phyloP scores from a whole-genome alignment of 2,888 invertebrate genomes.

The Euplagia quadripunctaria region DNA sequence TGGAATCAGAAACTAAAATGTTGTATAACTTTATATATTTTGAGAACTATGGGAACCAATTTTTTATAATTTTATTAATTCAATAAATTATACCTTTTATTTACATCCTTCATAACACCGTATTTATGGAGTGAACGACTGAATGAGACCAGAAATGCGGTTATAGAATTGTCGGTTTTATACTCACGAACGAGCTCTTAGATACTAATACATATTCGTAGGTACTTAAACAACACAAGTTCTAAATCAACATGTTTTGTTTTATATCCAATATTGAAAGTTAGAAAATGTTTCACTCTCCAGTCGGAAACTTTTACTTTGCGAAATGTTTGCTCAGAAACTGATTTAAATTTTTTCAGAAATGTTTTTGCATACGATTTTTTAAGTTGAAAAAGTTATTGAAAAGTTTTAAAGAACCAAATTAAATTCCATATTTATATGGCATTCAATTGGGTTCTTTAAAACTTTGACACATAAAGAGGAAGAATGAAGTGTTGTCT shows the following conservation, averaged over 20 bases:
- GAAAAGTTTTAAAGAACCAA: background rate
- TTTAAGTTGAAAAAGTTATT: background rate
- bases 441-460: too few species aligned
- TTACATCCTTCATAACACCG: background rate
- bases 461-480: background rate
- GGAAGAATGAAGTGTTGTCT: background rate
- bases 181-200: background rate
- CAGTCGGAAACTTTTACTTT: background rate
- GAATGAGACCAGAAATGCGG: background rate
- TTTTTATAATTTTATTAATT: background rate
- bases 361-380: background rate
- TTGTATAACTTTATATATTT: background rate
- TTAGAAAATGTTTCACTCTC: constrained; percentile 1
- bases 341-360: background rate
- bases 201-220: background rate
- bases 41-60: background rate
- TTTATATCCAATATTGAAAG: background rate
- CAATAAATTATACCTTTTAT: background rate
- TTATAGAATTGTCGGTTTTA: background rate
- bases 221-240: background rate
- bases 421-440: too few species aligned
- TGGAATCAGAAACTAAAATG: background rate
- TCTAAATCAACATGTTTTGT: background rate
- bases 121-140: background rate
- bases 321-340: constrained; percentile 1